These are phyloP conservation scores for Gastracanthus pulcherrimus DNA, from an alignment of 2,888 invertebrate species.

Conservation along the genomic window DNA sequence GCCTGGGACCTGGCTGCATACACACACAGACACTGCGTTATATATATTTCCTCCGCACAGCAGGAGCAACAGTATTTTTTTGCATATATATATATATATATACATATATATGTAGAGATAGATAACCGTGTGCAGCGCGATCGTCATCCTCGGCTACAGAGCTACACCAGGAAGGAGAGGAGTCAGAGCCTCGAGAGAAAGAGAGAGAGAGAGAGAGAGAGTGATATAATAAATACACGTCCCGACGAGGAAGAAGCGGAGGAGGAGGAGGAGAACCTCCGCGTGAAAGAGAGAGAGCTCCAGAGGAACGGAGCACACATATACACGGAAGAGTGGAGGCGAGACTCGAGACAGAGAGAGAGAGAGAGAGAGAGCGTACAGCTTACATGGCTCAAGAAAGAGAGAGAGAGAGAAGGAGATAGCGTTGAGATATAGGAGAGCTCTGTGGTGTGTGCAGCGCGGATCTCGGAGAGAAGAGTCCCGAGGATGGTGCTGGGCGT, in stretches of 20 bases:
- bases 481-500: conserved; percentile 52
- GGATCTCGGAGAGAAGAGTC: not conserved
- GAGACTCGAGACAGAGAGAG: not conserved
- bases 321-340: not conserved
- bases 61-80: not conserved
- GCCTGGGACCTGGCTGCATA: not conserved
- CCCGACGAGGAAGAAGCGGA: too few relatives aligned
- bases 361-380: not conserved
- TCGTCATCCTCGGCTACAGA: not conserved
- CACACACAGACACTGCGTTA: too few relatives aligned
- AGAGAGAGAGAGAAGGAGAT: conserved; percentile 23
- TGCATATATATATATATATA: too few relatives aligned
- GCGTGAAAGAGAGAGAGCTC: too few relatives aligned
- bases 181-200: too few relatives aligned
- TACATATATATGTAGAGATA: too few relatives aligned
- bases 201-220: too few relatives aligned
- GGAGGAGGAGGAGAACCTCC: too few relatives aligned
- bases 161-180: too few relatives aligned
- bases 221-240: too few relatives aligned
- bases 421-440: conserved; percentile 14
- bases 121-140: too few relatives aligned
- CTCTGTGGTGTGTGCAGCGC: too few relatives aligned
- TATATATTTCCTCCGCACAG: not conserved
- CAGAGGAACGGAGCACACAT: not conserved
- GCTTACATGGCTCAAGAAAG: not conserved